Conservation (phyloP, 2,888 invertebrate species). For the Drosophila paranaensis region DNA sequence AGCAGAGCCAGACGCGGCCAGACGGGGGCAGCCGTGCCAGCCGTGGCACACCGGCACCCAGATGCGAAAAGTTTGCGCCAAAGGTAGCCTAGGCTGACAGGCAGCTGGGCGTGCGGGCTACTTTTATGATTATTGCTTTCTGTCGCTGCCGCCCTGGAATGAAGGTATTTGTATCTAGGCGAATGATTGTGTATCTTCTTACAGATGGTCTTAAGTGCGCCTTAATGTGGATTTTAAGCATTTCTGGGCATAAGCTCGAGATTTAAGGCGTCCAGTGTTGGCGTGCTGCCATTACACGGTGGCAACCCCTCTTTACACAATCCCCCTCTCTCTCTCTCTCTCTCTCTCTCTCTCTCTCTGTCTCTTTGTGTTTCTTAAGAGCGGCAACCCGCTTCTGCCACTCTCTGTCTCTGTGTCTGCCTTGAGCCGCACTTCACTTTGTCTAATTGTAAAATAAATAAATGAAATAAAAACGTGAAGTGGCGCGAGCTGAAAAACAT, state of each 20-base stretch:
- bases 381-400: conserved; percentile 34
- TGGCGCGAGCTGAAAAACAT: conserved; percentile 37
- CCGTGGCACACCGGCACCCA: conserved; percentile 9
- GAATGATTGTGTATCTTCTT: conserved; percentile 3
- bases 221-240: conserved; percentile 72
- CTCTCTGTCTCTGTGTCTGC: conserved; percentile 19
- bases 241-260: conserved; percentile 57
- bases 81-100: conserved; percentile 39
- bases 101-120: conserved; percentile 59
- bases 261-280: conserved; percentile 53
- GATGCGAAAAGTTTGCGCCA: conserved; percentile 62
- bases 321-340: background rate
- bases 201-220: conserved; percentile 40
- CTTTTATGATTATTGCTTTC: conserved; percentile 74
- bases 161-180: conserved; percentile 40
- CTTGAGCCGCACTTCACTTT: conserved; percentile 66
- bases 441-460: conserved; percentile 78
- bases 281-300: conserved; percentile 46
- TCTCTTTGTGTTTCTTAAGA: conserved; percentile 5
- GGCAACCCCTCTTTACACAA: conserved; percentile 15
- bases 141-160: conserved; percentile 30
- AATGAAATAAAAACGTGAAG: conserved; percentile 70
- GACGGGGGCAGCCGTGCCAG: conserved; percentile 5
- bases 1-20: background rate
- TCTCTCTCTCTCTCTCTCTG: background rate